Base-by-base conservation (phyloP, 1,140 invertebrate genomes). In the Bombus sylvicola region DNA sequence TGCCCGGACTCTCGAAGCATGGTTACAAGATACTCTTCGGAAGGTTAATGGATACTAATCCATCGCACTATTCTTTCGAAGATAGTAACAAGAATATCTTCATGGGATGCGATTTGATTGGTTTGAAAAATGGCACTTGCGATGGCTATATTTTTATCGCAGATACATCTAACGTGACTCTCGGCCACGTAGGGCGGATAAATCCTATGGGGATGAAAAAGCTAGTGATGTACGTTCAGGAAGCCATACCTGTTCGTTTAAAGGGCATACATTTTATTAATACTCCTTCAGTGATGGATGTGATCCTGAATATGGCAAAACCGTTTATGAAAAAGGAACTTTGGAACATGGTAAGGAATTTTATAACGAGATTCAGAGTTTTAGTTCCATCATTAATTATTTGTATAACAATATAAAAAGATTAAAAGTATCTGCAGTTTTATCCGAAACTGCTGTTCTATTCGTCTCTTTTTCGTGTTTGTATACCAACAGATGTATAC, bases 261-360 rank as follows among this genome's bases (percentile, higher is more conserved):
- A 96, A 96, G 85, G 96, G 95, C 1, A 94, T 97, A 10, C 97
- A 97, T 93, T 96, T 97, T 83, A 92, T 97, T 41, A 97, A 97
- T 87, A 95, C 96, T 31, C 96, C 96, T 3, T 92, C 95, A 0
- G 96, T 96, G 76, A 96, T 97, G 94, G 97, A 97, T 87, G 96
- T 96, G 87, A 90, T 97, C 25, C 90, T 97, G 93, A 96, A 96
- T 28, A 83, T 97, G 62, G 94, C 97, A 89, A 96, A 95, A 81
- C 97, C 97, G 0, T 97, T 97, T 78, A 96, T 97, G 95, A 97
- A 97, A 85, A 97, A 97, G 73, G 95, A 96, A 59, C 90, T 97
- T 1, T 89, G 96, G 18, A 95, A 96, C 34, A 41, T 89, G 62
- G 88, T 90, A 25, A 90, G 86, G 25, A 10, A 69, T 69, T 12